phyloP scores from a whole-genome alignment of 2,113 vertebrate species.

The Seriola rivoliana region DNA sequence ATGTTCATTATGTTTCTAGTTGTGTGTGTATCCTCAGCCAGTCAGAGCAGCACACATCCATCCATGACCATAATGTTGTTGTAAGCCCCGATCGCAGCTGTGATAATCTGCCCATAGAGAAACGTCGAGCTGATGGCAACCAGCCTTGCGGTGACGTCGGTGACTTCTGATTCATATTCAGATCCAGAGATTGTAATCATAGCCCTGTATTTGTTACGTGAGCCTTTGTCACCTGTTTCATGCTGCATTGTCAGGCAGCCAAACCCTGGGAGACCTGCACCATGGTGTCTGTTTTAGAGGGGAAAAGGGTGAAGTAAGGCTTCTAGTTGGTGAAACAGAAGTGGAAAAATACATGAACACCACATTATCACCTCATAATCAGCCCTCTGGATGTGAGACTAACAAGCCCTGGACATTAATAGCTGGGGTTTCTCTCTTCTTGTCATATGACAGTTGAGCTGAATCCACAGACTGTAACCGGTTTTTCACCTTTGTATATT shows the following conservation, averaged over 20 bases:
- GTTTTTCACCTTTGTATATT: conserved; percentile 51
- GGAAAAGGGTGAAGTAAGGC: background rate
- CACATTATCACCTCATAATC: too few relatives aligned
- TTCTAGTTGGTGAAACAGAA: background rate
- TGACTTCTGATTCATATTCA: conserved; percentile 52
- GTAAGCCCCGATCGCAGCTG: conserved; percentile 21
- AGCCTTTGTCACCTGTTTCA: conserved; percentile 47
- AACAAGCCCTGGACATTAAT: background rate
- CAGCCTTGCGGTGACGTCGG: background rate
- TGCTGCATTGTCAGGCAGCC: background rate
- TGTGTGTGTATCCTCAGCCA: background rate
- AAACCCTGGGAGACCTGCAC: conserved; percentile 6
- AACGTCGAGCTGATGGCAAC: conserved; percentile 24
- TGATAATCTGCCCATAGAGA: conserved; percentile 44
- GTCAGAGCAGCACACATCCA: background rate
- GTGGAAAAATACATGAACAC: background rate
- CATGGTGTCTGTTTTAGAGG: background rate
- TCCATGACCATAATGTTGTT: background rate
- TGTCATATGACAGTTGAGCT: background rate
- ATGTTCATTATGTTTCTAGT: too few relatives aligned
- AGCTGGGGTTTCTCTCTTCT: background rate
- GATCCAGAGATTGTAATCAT: conserved; percentile 31
- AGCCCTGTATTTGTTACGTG: conserved; percentile 38
- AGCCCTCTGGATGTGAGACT: background rate
- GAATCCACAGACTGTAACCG: conserved; percentile 25